These are phyloP conservation scores for Plestiodon gilberti DNA, from an alignment of 2,113 vertebrate species.

Conservation along the genomic window DNA sequence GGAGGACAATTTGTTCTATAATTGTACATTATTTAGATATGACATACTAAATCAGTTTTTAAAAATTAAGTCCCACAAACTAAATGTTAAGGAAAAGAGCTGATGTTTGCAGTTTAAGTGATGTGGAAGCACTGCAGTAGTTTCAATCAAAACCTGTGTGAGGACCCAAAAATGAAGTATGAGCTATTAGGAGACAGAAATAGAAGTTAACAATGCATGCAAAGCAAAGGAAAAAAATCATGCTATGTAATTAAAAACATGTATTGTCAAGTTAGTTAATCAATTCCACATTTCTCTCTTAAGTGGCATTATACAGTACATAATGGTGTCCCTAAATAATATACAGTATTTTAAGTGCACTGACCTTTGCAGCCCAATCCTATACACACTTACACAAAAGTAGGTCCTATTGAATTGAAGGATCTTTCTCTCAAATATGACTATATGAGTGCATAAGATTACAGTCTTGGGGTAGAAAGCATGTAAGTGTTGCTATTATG, in stretches of 20 bases:
- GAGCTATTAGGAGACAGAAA: neutral
- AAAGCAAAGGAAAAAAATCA: accelerated
- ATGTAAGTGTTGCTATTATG: neutral
- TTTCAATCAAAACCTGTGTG: accelerated
- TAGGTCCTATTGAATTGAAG: too few relatives aligned
- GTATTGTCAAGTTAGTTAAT: accelerated
- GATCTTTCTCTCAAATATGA: neutral
- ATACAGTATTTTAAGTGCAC: neutral
- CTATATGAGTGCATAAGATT: neutral
- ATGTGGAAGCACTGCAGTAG: neutral
- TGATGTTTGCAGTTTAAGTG: neutral
- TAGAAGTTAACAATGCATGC: neutral
- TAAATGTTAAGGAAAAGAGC: neutral
- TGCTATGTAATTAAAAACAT: neutral
- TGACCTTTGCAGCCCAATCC: neutral
- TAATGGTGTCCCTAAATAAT: neutral
- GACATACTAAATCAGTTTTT: conserved; percentile 13
- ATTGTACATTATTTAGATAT: neutral
- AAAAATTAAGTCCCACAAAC: neutral
- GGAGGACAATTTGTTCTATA: neutral
- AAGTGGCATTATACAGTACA: accelerated
- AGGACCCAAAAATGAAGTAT: neutral
- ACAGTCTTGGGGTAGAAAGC: neutral
- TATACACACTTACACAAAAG: neutral
- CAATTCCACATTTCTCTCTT: accelerated